Evolutionary conservation across 2,888 invertebrate genomes (phyloP), one percentile per base, ranked within the genome.

Genomic region (Subacronicta megacephala): DNA sequence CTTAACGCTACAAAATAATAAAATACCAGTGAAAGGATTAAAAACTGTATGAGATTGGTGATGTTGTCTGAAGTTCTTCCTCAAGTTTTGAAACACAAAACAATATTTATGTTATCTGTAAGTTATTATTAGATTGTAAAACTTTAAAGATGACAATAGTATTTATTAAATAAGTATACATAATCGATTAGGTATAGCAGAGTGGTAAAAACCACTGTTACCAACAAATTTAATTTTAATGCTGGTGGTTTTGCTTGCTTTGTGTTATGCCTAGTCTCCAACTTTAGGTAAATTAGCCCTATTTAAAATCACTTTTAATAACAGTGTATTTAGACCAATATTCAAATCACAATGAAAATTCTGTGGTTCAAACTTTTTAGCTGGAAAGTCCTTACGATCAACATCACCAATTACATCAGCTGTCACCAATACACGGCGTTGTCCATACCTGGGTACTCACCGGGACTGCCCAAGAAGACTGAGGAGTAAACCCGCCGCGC

Each of bases 391-490:
- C n/a, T n/a, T n/a, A n/a, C n/a, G n/a, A n/a, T n/a, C 46, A 54
- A 37, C 31, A 61, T 26, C 38, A 40, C 17, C 18, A 37, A 20
- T 17, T 20, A 17, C 6, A 6, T 46, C 67, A 51, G 36, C 23
- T 10, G 1, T 33, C 23, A 26, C 35, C 70, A 31, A 41, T 49
- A 33, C 5, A 44, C 57, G 53, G 62, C 38, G 47, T 12, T 58
- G 58, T 53, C 58, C 73, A 94, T 94, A 96, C 96, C 96, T 90
- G 94, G 95, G 88, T 92, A 96, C 95, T 96, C 95, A 95, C 97
- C 97, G 90, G 98, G 98, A 95, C 98, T 98, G 94, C 98, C 98
- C 92, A 98, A 97, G 96, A 98, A 98, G 95, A 98, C 98, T 92
- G 97, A 98, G 95, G 98, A 98, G 95, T 98, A 98, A 78, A 97